Evolutionary conservation across 2,113 vertebrate genomes (phyloP), one percentile per base, ranked within the genome.

Genomic region (Pseudopodoces humilis): DNA sequence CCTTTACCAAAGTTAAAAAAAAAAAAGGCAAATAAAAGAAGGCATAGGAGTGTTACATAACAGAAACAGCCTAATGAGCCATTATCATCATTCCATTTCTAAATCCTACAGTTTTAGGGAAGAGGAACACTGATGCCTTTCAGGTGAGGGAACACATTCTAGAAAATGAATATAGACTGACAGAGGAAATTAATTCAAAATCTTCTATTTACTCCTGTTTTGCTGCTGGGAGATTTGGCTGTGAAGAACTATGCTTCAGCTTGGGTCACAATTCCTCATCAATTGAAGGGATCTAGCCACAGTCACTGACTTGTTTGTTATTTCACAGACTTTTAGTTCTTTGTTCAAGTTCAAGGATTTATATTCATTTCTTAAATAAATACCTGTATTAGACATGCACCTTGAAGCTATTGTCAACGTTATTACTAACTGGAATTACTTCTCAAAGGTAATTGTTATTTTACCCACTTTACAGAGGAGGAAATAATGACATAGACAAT

Each of bases 401-500:
- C 30, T 74, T 70, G 37, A 68, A 86, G 23, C 5, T 83, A 67
- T 78, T 81, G 25, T 81, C 0, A 0, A 55, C 13, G 8, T 77
- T 86, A 75, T 65, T 83, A 39, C 8, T 55, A 83, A 74, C 6
- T 72, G 7, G 72, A 88, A 35, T n/a, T 86, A 63, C 9, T 74
- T 86, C 41, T 86, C 39, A 78, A 64, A 70, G 5, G 11, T 78
- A 88, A 86, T 94, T 92, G 47, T 30, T 83, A 69, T 95, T 88
- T 95, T 94, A 13, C 16, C 23, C 35, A 27, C 43, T 88, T 87
- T 70, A 88, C 22, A 86, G 30, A 60, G 37, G 37, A 88, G 56
- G 77, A 89, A 88, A 63, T 78, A 83, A 81, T 65, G 55, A n/a
- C 43, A 74, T 6, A 86, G 31, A 58, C 11, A 84, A 65, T 10